Evolutionary conservation across 1,140 invertebrate genomes (phyloP).

Genomic region (Prorops nasuta): DNA sequence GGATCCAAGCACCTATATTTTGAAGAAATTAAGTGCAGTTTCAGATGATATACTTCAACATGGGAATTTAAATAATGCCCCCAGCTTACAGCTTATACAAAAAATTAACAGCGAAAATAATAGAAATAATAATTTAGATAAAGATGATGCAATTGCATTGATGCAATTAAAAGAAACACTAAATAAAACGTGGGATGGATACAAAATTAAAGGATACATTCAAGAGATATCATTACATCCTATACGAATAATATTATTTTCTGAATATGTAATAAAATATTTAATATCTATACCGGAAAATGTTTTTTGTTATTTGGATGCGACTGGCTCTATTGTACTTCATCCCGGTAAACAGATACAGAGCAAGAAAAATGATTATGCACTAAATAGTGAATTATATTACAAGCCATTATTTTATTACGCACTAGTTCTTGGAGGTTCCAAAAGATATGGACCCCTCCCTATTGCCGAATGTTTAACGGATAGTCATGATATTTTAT

Average conservation of each 20-base stretch:
- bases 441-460: neutral
- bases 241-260: too few species aligned
- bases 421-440: neutral
- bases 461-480: neutral
- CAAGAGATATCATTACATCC: neutral
- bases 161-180: neutral
- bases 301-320: conserved; percentile 4
- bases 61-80: neutral
- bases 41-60: neutral
- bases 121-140: neutral
- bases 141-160: neutral
- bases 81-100: neutral
- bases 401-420: neutral
- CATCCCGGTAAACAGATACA: neutral
- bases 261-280: neutral
- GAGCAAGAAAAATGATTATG: neutral
- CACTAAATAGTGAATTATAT: neutral
- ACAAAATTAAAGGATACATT: neutral
- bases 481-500: neutral
- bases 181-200: neutral
- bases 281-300: neutral
- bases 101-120: neutral
- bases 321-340: neutral
- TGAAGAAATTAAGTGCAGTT: neutral
- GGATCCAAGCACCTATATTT: neutral